Conservation (phyloP, 2,797 vertebrate species). For the Lutjanus campechanus region DNA sequence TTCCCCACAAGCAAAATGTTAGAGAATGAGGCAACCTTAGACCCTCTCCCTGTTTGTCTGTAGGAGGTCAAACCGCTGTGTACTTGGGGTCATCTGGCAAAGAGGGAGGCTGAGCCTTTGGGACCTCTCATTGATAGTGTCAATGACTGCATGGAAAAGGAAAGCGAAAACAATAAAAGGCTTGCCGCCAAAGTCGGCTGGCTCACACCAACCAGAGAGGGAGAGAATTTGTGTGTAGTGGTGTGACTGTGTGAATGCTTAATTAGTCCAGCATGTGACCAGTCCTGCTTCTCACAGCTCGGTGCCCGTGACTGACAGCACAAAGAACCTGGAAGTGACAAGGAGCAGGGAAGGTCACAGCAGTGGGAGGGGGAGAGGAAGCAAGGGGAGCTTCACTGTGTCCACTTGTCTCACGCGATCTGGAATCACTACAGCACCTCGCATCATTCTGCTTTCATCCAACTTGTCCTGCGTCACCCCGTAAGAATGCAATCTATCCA, state of each 20-base stretch:
- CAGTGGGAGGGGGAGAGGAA: slow-evolving; percentile 35
- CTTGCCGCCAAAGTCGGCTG: slow-evolving; percentile 61
- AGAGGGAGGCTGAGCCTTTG: slow-evolving; percentile 54
- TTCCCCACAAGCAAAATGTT: slow-evolving; percentile 39
- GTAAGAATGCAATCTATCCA: slow-evolving; percentile 74
- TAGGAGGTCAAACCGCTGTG: slow-evolving; percentile 54
- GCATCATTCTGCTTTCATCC: slow-evolving; percentile 63
- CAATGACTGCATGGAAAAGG: slow-evolving; percentile 79
- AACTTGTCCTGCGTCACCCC: slow-evolving; percentile 57
- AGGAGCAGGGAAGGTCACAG: slow-evolving; percentile 61
- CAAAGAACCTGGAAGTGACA: slow-evolving; percentile 66
- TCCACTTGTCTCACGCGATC: slow-evolving; percentile 80
- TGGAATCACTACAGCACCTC: slow-evolving; percentile 66
- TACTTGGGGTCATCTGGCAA: slow-evolving; percentile 70
- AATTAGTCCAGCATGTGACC: slow-evolving; percentile 79
- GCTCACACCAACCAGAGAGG: slow-evolving; percentile 57
- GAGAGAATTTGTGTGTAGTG: slow-evolving; percentile 48
- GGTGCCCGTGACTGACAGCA: slow-evolving; percentile 67
- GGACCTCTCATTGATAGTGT: slow-evolving; percentile 71
- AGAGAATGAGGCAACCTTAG: slow-evolving; percentile 25
- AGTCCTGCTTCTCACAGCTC: slow-evolving; percentile 42
- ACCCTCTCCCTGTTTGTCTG: slow-evolving; percentile 45
- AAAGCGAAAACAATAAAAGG: slow-evolving; percentile 76
- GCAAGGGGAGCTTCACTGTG: slow-evolving; percentile 32
- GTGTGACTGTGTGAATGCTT: slow-evolving; percentile 66